These are phyloP conservation scores for Euclidia mi DNA, from an alignment of 2,888 invertebrate genomes.

Conservation along the genomic window DNA sequence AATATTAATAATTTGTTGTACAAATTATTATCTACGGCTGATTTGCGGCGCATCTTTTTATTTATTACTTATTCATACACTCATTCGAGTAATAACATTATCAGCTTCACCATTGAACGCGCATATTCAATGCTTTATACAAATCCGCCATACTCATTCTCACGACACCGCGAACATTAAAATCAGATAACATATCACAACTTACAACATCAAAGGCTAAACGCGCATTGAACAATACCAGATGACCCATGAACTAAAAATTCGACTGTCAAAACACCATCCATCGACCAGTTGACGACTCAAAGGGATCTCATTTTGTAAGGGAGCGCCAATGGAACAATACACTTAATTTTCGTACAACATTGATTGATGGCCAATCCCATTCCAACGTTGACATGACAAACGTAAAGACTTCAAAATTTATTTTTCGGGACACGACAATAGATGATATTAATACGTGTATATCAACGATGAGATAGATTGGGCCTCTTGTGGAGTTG, in stretches of 20 bases:
- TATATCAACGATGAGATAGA: slow-evolving; percentile 52
- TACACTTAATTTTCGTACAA: slow-evolving; percentile 82
- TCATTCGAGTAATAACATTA: slow-evolving; percentile 4
- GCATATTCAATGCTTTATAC: slow-evolving; percentile 11
- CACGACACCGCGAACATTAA: slow-evolving; percentile 35
- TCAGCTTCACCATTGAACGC: slow-evolving; percentile 5
- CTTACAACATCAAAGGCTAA: slow-evolving; percentile 51
- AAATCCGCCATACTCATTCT: slow-evolving; percentile 33
- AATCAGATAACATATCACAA: slow-evolving; percentile 50
- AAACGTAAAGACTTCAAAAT: slow-evolving; percentile 70
- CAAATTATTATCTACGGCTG: too few species aligned
- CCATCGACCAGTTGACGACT: slow-evolving; percentile 56
- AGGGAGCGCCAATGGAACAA: slow-evolving; percentile 83
- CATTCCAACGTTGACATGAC: slow-evolving; percentile 73
- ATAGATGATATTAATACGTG: slow-evolving; percentile 66
- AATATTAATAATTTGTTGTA: too few species aligned
- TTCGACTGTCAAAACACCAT: slow-evolving; percentile 70
- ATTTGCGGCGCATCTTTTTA: not conserved
- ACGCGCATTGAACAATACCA: slow-evolving; percentile 44
- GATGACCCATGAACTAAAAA: slow-evolving; percentile 69
- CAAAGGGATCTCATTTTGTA: slow-evolving; percentile 72
- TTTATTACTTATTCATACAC: slow-evolving; percentile 1
- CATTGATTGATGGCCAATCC: slow-evolving; percentile 85
- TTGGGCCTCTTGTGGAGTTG: slow-evolving; percentile 38
- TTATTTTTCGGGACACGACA: slow-evolving; percentile 58